Conservation (phyloP, 2,888 invertebrate genomes). For the Yponomeuta cagnagella region DNA sequence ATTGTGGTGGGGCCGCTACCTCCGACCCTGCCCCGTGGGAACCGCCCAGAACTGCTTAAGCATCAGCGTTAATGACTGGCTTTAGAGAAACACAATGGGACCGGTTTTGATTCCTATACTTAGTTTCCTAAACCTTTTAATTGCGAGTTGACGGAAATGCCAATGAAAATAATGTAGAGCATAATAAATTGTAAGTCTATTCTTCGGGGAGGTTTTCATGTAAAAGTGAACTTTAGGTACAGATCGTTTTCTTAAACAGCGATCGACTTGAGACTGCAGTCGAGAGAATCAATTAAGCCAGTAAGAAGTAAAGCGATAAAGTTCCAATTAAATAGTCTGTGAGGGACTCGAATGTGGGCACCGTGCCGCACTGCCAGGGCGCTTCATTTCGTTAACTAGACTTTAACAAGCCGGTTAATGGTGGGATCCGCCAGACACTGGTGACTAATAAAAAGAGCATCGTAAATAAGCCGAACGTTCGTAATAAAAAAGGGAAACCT, state of each 20-base stretch:
- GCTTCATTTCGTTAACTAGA: constrained; percentile 66
- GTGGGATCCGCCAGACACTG: constrained; percentile 54
- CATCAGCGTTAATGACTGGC: constrained; percentile 2
- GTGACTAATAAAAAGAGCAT: constrained; percentile 68
- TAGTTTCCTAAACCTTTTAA: not conserved
- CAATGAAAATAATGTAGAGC: not conserved
- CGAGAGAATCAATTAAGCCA: constrained; percentile 53
- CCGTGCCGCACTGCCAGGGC: not conserved
- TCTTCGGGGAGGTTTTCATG: not conserved
- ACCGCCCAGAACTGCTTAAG: constrained; percentile 25
- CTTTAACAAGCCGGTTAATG: constrained; percentile 73
- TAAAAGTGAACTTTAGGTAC: not conserved
- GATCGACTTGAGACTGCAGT: not conserved
- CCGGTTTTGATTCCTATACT: not conserved
- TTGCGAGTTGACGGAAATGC: not conserved
- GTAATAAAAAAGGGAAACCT: constrained; percentile 70
- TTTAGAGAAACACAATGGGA: not conserved
- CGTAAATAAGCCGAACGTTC: constrained; percentile 67
- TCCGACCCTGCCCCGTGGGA: constrained; percentile 57
- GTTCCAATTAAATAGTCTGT: constrained; percentile 60
- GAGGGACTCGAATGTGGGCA: constrained; percentile 22
- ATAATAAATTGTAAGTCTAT: not conserved
- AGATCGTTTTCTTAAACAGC: not conserved
- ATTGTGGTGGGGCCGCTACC: constrained; percentile 53
- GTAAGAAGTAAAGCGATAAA: constrained; percentile 57